These are phyloP conservation scores for Dioctria rufipes DNA, from an alignment of 2,888 invertebrate genomes.

Conservation along the genomic window DNA sequence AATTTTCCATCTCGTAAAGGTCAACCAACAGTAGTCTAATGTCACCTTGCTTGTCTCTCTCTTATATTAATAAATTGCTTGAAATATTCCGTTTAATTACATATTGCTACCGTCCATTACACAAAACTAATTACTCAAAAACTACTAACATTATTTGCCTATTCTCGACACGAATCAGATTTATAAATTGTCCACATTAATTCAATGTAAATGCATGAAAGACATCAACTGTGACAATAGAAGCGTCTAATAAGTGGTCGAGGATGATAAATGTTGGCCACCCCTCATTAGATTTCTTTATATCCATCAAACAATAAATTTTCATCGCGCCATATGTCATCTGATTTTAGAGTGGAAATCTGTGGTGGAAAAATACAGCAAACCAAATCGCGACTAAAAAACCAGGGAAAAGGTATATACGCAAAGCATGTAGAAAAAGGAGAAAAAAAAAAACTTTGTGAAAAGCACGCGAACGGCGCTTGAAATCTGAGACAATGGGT, in stretches of 20 bases:
- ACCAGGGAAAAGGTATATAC: background rate
- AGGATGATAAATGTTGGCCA: slow-evolving; percentile 30
- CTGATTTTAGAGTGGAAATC: slow-evolving; percentile 47
- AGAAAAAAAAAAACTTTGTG: background rate
- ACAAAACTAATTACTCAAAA: too few relatives aligned
- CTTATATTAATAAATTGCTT: too few relatives aligned
- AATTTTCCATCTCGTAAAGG: too few relatives aligned
- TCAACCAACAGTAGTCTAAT: too few relatives aligned
- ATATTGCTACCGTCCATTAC: too few relatives aligned
- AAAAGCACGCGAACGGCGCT: slow-evolving; percentile 50
- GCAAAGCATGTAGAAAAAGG: slow-evolving; percentile 10
- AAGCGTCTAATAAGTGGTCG: slow-evolving; percentile 31
- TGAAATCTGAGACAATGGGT: slow-evolving; percentile 50
- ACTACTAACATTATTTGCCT: too few relatives aligned
- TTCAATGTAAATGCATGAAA: background rate
- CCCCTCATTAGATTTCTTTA: slow-evolving; percentile 35
- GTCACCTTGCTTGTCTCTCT: too few relatives aligned
- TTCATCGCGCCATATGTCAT: slow-evolving; percentile 52
- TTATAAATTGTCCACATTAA: too few relatives aligned
- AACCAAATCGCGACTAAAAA: slow-evolving; percentile 18
- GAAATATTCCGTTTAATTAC: too few relatives aligned
- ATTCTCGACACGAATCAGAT: too few relatives aligned
- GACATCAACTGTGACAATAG: slow-evolving; percentile 4
- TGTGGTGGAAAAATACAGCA: slow-evolving; percentile 18
- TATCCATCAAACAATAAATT: slow-evolving; percentile 50